These are phyloP conservation scores for Limnodromus scolopaceus DNA, from an alignment of 2,797 vertebrate genomes.

Conservation along the genomic window DNA sequence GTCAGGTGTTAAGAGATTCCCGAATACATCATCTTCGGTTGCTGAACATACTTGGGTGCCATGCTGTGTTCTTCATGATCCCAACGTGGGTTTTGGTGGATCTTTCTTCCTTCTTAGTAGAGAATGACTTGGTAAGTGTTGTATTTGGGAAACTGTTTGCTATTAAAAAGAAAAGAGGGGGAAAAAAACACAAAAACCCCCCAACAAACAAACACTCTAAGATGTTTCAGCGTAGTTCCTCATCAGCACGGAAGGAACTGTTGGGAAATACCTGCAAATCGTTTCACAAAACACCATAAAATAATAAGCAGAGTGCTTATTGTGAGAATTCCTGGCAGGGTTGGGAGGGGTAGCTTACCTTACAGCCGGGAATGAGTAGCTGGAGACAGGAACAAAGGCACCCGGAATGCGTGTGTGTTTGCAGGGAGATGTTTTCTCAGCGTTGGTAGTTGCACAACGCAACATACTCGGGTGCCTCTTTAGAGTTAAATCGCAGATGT, in stretches of 20 bases:
- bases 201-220: no score
- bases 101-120: constrained; percentile 92
- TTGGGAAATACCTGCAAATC: neutral
- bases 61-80: constrained; percentile 96
- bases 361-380: accelerated
- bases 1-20: constrained; percentile 92
- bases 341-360: neutral
- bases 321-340: accelerated
- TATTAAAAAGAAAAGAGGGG: neutral
- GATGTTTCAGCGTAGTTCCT: neutral
- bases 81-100: constrained; percentile 97
- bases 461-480: neutral
- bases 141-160: neutral
- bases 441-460: neutral
- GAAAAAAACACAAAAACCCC: neutral
- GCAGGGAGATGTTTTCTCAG: neutral
- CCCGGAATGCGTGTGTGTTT: accelerated
- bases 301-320: neutral
- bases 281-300: neutral
- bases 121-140: constrained; percentile 90
- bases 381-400: neutral
- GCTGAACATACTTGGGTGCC: constrained; percentile 93
- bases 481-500: neutral
- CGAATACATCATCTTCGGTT: constrained; percentile 92
- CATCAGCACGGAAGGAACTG: neutral